A percentile compares a stretch with the other conserved stretches of the same genome.
Evolutionary conservation across 1,140 invertebrate species (phyloP).

Genomic region (Scaptomyza hsui): DNA sequence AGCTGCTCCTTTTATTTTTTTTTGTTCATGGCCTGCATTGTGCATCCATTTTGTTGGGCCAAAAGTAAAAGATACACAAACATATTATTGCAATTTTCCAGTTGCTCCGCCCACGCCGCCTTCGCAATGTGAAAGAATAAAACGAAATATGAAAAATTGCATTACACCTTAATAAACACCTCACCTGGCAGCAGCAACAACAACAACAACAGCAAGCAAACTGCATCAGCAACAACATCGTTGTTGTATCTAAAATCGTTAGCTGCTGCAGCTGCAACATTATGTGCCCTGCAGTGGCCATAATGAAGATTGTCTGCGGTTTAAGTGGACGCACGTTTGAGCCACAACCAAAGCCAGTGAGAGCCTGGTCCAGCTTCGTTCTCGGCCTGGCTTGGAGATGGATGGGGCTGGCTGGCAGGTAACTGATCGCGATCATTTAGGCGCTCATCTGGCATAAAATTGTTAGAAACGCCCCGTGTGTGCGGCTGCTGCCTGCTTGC

Average conservation of each 20-base stretch:
- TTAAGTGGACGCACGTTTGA: slow-evolving; percentile 80
- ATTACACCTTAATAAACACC: slow-evolving; percentile 83
- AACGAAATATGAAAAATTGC: slow-evolving; percentile 78
- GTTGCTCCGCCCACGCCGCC: slow-evolving; percentile 76
- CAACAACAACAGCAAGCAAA: not conserved
- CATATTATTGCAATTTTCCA: slow-evolving; percentile 83
- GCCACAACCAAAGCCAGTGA: not conserved
- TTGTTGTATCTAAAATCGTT: slow-evolving; percentile 22
- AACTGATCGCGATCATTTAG: slow-evolving; percentile 79
- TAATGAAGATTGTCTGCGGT: slow-evolving; percentile 82
- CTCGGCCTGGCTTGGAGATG: slow-evolving; percentile 13
- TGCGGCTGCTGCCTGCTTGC: slow-evolving; percentile 37
- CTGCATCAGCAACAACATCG: slow-evolving; percentile 4
- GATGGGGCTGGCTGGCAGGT: slow-evolving; percentile 46
- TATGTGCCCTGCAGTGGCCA: slow-evolving; percentile 71
- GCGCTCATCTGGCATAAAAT: slow-evolving; percentile 83
- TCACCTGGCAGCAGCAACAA: slow-evolving; percentile 57
- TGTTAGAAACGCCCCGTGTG: slow-evolving; percentile 83
- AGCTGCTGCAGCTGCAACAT: slow-evolving; percentile 23
- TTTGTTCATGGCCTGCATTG: slow-evolving; percentile 56
- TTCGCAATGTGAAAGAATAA: slow-evolving; percentile 27
- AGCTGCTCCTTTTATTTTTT: slow-evolving; percentile 11
- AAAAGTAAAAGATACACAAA: slow-evolving; percentile 63
- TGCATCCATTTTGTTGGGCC: slow-evolving; percentile 77
- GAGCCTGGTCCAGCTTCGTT: not conserved